Percentiles rank a stretch among this genome's conserved stretches.
Evolutionary conservation across 2,888 invertebrate genomes (phyloP).

Genomic region (Drosophila mimica): DNA sequence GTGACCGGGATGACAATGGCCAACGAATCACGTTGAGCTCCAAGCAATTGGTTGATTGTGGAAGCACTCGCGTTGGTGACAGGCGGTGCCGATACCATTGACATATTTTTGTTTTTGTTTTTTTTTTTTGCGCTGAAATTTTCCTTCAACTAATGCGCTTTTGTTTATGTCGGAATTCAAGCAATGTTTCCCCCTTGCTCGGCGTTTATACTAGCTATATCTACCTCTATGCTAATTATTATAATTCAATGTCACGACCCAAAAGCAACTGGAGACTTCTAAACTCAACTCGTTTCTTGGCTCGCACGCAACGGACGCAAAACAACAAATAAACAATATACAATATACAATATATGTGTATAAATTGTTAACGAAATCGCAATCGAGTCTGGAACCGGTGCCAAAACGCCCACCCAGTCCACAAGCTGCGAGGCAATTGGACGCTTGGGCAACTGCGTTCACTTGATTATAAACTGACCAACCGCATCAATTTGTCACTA

Average conservation of each 20-base stretch:
- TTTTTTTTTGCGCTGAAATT: conserved; percentile 27
- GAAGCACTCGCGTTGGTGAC: conserved; percentile 41
- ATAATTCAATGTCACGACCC: conserved; percentile 74
- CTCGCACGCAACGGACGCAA: conserved; percentile 70
- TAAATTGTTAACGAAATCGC: conserved; percentile 44
- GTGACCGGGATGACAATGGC: conserved; percentile 90
- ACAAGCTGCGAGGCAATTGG: conserved; percentile 11
- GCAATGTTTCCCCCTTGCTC: conserved; percentile 72
- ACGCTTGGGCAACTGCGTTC: conserved; percentile 24
- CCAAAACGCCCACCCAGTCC: conserved; percentile 18
- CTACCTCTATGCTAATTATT: conserved; percentile 76
- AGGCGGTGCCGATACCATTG: conserved; percentile 20
- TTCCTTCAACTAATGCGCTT: conserved; percentile 34
- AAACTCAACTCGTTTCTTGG: conserved; percentile 41
- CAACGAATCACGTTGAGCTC: conserved; percentile 88
- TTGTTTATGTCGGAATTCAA: conserved; percentile 42
- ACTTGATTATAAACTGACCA: conserved; percentile 29
- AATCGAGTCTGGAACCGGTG: conserved; percentile 15
- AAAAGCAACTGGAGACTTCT: conserved; percentile 37
- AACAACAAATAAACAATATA: background rate
- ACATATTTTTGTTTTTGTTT: conserved; percentile 33
- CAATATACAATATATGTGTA: background rate
- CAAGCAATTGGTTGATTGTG: conserved; percentile 55
- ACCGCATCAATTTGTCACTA: conserved; percentile 7
- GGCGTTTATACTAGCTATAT: conserved; percentile 54